These are phyloP conservation scores for Trichacis sp. DNA, from an alignment of 2,888 invertebrate species.

Conservation along the genomic window DNA sequence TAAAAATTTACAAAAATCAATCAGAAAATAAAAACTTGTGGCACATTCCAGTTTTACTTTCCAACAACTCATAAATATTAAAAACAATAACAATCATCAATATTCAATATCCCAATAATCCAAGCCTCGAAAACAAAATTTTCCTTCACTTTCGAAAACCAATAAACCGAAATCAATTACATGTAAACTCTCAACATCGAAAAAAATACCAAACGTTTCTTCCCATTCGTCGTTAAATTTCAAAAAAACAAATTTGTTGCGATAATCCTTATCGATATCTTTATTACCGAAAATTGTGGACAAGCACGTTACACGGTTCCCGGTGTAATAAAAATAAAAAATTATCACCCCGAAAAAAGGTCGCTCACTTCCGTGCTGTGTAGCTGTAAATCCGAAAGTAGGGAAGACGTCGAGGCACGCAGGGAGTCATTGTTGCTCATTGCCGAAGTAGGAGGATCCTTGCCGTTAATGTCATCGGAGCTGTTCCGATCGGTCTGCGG, in stretches of 20 bases:
- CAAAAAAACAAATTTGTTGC: background rate
- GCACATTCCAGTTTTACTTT: too few relatives aligned
- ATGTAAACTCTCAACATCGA: too few relatives aligned
- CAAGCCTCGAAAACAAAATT: too few relatives aligned
- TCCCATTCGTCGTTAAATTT: background rate
- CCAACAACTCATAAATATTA: too few relatives aligned
- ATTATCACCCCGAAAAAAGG: background rate
- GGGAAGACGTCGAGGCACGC: conserved; percentile 53
- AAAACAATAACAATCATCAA: too few relatives aligned
- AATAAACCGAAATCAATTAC: background rate
- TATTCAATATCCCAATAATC: too few relatives aligned
- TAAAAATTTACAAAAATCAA: too few relatives aligned
- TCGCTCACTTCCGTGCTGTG: conserved; percentile 62
- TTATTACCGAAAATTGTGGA: background rate
- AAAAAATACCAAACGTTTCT: too few relatives aligned
- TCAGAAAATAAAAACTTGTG: too few relatives aligned
- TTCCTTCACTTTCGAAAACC: too few relatives aligned
- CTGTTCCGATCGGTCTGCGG: conserved; percentile 52
- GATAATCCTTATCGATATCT: conserved; percentile 2
- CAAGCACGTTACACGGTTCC: background rate
- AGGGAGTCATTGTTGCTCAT: conserved; percentile 49
- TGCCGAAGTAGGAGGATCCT: conserved; percentile 47
- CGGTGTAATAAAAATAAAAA: background rate
- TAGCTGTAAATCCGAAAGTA: conserved; percentile 59
- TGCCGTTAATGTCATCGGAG: conserved; percentile 53